phyloP scores from a whole-genome alignment of 2,888 invertebrate genomes.

The Hirtodrosophila duncani region DNA sequence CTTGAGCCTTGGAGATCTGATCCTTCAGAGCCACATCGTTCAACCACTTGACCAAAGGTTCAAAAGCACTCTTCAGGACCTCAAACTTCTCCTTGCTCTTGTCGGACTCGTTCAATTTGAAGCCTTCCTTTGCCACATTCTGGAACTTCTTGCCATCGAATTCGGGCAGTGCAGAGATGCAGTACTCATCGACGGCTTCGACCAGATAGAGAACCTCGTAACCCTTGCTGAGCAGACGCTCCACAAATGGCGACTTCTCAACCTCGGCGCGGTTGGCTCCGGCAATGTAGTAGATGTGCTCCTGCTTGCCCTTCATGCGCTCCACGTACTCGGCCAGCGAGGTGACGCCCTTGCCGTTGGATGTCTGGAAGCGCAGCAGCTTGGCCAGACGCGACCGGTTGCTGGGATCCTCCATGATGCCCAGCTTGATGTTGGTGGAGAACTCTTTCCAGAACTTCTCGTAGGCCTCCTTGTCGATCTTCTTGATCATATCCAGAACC shows the following conservation, averaged over 20 bases:
- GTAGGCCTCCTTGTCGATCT: constrained; percentile 92
- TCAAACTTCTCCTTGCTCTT: constrained; percentile 87
- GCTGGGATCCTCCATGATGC: constrained; percentile 97
- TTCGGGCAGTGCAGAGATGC: constrained; percentile 96
- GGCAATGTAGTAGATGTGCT: constrained; percentile 97
- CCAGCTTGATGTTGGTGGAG: constrained; percentile 97
- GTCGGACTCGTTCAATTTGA: constrained; percentile 88
- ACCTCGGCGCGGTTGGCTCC: constrained; percentile 92
- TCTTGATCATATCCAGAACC: constrained; percentile 98
- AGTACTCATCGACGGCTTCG: constrained; percentile 99
- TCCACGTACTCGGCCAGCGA: constrained; percentile 92
- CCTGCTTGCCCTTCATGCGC: constrained; percentile 96
- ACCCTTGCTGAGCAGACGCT: constrained; percentile 93
- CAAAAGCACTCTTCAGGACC: constrained; percentile 86
- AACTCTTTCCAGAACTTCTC: constrained; percentile 99
- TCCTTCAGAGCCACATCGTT: constrained; percentile 89
- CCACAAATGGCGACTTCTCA: constrained; percentile 95
- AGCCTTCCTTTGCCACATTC: constrained; percentile 99
- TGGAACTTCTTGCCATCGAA: constrained; percentile 99
- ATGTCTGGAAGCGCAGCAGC: constrained; percentile 93
- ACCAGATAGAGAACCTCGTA: constrained; percentile 96
- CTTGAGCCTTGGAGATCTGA: constrained; percentile 86
- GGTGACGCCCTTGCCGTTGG: constrained; percentile 83
- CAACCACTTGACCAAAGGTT: constrained; percentile 95
- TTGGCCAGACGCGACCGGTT: constrained; percentile 98